Evolutionary conservation across 37 sponge, comb jelly and placozoan genomes (phyloP), one percentile per base, ranked within the genome.

Genomic region (Crambe crambe): DNA sequence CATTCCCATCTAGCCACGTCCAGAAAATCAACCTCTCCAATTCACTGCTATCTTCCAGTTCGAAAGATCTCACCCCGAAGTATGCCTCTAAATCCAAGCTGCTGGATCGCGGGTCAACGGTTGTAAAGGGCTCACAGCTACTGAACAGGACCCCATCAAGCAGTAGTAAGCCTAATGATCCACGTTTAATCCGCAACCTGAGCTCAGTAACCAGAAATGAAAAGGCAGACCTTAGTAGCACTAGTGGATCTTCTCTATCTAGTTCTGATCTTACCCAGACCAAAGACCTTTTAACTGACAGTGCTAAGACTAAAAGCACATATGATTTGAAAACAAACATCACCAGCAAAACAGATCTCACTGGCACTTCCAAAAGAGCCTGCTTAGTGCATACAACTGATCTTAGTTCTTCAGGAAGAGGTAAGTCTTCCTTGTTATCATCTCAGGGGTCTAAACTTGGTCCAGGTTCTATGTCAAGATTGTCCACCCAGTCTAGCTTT

Each of bases 1-100:
- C n/a, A n/a, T n/a, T n/a, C n/a, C n/a, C 66, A 8, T 31, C 66
- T 32, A 65, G 35, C 66, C 66, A 65, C 31, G 2, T n/a, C n/a
- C n/a, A 47, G 51, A 47, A 2, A 30, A 5, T 34, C 35, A 65
- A 65, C 54, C 54, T 44, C 40, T 40, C 71, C 42, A 70, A 70
- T 42, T 42, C 71, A 40, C 71, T 70, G 27, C 66, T 65, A 2
- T 31, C 66, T 65, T 29, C 66, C 10, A 30, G 35, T 65, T 31
- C 51, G 12, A 47, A 47, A 47, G 6, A 47, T 47, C 51, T 15
- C 12, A 47, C 12, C 51, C 12, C 51, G n/a, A n/a, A n/a, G n/a
- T n/a, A n/a, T n/a, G n/a, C n/a, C n/a, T n/a, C n/a, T n/a, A n/a
- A n/a, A n/a, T n/a, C n/a, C n/a, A n/a, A n/a, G n/a, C n/a, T n/a